Evolutionary conservation across 2,797 vertebrate genomes (phyloP), one percentile per base, ranked within the genome.

Genomic region (Hybognathus amarus): DNA sequence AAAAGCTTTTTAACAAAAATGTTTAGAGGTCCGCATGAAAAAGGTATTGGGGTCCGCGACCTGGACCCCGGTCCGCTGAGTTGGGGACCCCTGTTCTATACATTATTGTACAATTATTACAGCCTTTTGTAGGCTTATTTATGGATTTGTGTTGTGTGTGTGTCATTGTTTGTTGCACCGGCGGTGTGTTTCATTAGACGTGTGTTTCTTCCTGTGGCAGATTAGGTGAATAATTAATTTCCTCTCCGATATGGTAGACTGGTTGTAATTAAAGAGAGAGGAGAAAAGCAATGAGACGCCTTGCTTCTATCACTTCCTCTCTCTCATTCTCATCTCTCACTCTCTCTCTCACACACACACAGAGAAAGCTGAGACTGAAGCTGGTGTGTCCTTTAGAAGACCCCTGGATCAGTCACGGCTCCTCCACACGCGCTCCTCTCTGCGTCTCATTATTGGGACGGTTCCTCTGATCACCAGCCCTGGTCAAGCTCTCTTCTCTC

Each of bases 141-240:
- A 78, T 27, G 54, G 52, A 40, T 50, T 70, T 83, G 50, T 83
- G 81, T 30, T 76, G 5, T 13, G 36, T 71, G 71, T 79, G 40
- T 77, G 56, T 40, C 73, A 30, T 66, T 86, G 82, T 87, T 85
- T 87, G 64, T 73, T 83, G 68, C 47, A 45, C 40, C 40, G 71
- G 12, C 3, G 76, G 40, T 80, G 70, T 86, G 85, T 80, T 86
- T 74, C 82, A 83, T 85, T 30, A 80, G 80, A 86, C 87, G 80
- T 85, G 88, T 89, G 89, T 90, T 91, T 89, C 86, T 83, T 90
- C 90, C 90, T 87, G 81, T 81, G 90, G 91, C 91, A 92, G 91
- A 92, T 91, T 85, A 93, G 91, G 90, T 90, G 90, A 88, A 93
- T 94, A 93, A 93, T 93, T 93, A 92, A 92, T 93, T 94, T 91